Evolutionary conservation across 2,113 vertebrate species (phyloP).

Genomic region (Oenanthe oenanthe): DNA sequence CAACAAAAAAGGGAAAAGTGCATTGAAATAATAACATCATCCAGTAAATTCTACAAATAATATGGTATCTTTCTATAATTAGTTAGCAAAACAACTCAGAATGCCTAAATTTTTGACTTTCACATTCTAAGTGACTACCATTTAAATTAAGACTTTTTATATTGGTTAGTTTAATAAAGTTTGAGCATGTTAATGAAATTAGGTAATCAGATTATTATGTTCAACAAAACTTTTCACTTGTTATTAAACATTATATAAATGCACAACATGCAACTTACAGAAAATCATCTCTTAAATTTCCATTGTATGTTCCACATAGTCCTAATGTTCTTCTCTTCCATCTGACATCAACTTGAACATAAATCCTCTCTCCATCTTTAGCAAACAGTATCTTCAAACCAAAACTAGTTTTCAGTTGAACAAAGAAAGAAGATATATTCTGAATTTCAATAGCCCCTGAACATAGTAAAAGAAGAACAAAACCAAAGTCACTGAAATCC

Average conservation of each 20-base stretch:
- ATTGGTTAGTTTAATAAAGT: neutral
- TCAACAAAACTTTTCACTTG: neutral
- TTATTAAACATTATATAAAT: neutral
- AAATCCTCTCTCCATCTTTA: slow-evolving; percentile 87
- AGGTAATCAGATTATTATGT: neutral
- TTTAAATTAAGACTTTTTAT: neutral
- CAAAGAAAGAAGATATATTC: slow-evolving; percentile 90
- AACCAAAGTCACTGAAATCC: neutral
- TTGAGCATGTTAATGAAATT: neutral
- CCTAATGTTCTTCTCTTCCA: slow-evolving; percentile 92
- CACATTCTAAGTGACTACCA: neutral
- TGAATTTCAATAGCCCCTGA: slow-evolving; percentile 85
- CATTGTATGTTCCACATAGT: slow-evolving; percentile 95
- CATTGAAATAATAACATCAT: neutral
- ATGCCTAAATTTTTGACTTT: neutral
- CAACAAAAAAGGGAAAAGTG: neutral
- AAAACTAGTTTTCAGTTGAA: slow-evolving; percentile 87
- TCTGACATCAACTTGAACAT: slow-evolving; percentile 85
- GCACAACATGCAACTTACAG: slow-evolving; percentile 80
- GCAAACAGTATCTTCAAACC: slow-evolving; percentile 91
- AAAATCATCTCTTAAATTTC: slow-evolving; percentile 97
- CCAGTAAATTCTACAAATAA: neutral
- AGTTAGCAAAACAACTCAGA: neutral
- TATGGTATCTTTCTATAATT: neutral
- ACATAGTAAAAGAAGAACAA: slow-evolving; percentile 8